Base-by-base conservation (phyloP, 2,797 vertebrate species). In the Galagoides demidoff region DNA sequence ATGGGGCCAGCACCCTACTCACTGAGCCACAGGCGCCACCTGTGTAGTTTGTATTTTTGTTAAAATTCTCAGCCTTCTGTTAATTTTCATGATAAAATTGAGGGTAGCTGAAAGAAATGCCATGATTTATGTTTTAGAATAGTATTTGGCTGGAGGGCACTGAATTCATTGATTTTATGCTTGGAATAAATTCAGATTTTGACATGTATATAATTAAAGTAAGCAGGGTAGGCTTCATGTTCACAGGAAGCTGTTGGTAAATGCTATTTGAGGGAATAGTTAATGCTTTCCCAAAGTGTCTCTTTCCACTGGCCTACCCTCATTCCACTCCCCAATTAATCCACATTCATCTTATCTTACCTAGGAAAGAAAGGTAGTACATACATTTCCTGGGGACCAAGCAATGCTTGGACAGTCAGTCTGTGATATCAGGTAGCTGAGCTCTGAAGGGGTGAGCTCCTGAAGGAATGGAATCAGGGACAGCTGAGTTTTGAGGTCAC, bases 51-150 rank as follows among this genome's bases (percentile, higher is more conserved):
- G 5, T 22, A 86, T 45, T 90, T 87, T 77, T 90, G 39, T 43
- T 43, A 73, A 66, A 76, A 77, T 77, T 45, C 61, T 91, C 22
- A 78, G 27, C 79, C 74, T 77, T 76, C 83, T 81, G 12, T 92
- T 94, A 73, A 86, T 78, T 86, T 94, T 97, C 20, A 74, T 84
- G 57, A 83, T 87, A 95, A 52, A 89, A 43, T 43, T 73, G 85
- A 79, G 17, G 10, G 31, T 81, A 34, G 16, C 25, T 66, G 85
- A 29, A 83, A 90, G 49, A 89, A 89, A 89, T 61, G 55, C 16
- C n/a, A 71, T 39, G 17, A 85, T 85, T 94, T 81, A 66, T 82
- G 61, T 84, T 88, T 95, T 89, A 85, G 68, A 55, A 45, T 43
- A 66, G n/a, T 59, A 31, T 93, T 94, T 91, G 61, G 34, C 20